A percentile compares a stretch with the other conserved stretches of the same genome.
Evolutionary conservation across 2,113 vertebrate species (phyloP).

Genomic region (Rhynchomys soricoides): DNA sequence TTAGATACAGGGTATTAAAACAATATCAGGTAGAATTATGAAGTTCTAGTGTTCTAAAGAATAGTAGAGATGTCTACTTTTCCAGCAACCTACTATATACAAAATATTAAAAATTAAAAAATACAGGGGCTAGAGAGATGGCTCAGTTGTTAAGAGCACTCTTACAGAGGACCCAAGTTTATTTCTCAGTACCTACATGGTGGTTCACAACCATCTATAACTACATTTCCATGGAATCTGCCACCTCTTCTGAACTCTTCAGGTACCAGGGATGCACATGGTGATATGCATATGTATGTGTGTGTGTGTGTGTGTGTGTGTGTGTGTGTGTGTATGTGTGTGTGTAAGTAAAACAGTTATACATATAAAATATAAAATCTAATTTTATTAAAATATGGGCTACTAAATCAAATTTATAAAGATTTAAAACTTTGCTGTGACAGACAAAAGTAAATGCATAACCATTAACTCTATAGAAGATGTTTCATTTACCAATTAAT

Average conservation of each 20-base stretch:
- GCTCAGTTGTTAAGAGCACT: background rate
- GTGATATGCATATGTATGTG: no score
- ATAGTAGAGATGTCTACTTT: background rate
- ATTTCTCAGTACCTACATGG: background rate
- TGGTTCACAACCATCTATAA: background rate
- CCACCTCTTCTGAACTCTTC: background rate
- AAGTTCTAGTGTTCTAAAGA: background rate
- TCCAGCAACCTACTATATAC: background rate
- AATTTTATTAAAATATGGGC: background rate
- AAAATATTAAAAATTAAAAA: background rate
- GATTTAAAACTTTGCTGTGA: background rate
- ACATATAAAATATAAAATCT: background rate
- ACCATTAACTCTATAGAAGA: background rate
- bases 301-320: no score
- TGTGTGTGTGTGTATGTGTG: no score
- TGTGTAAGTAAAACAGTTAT: background rate
- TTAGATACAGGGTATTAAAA: background rate
- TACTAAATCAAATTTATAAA: background rate
- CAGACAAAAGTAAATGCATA: slow-evolving; percentile 10
- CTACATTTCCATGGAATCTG: background rate
- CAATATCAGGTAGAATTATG: background rate
- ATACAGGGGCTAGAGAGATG: background rate
- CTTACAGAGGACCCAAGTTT: background rate
- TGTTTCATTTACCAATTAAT: slow-evolving; percentile 18
- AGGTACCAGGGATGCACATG: background rate